Percentiles rank a stretch among this genome's conserved stretches.
Evolutionary conservation across 2,888 invertebrate genomes (phyloP).

Genomic region (Drosophila algonquin): DNA sequence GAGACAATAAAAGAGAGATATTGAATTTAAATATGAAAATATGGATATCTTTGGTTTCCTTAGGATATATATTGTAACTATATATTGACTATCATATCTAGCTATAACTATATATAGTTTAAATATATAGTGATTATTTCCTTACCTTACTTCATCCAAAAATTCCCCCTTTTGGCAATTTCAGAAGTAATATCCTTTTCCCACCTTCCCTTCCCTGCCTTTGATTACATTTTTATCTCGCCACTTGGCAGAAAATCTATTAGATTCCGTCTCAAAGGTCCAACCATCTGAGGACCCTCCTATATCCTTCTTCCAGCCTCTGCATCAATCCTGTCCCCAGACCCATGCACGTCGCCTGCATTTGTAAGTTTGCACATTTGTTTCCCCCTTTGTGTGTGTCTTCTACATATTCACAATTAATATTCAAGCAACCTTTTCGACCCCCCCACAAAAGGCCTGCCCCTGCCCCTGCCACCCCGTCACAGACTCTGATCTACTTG

Average conservation of each 20-base stretch:
- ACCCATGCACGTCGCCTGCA: slow-evolving; percentile 75
- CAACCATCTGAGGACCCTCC: background rate
- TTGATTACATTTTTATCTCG: slow-evolving; percentile 48
- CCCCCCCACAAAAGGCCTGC: slow-evolving; percentile 53
- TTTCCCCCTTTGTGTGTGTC: slow-evolving; percentile 39
- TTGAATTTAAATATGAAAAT: no score
- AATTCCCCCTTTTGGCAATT: background rate
- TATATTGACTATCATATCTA: no score
- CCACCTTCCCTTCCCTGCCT: slow-evolving; percentile 26
- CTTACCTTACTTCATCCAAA: no score
- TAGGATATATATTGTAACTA: no score
- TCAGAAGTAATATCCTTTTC: slow-evolving; percentile 42
- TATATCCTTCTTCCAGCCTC: slow-evolving; percentile 7
- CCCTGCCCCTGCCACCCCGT: background rate
- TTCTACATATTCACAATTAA: slow-evolving; percentile 73
- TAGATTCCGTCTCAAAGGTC: slow-evolving; percentile 47
- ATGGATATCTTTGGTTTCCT: no score
- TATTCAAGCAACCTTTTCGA: slow-evolving; percentile 78
- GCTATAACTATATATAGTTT: no score
- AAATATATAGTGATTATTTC: no score
- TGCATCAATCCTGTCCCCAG: slow-evolving; percentile 32
- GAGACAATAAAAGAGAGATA: no score
- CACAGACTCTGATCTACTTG: slow-evolving; percentile 25
- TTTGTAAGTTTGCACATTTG: slow-evolving; percentile 80
- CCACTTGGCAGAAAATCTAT: slow-evolving; percentile 63